phyloP scores from a whole-genome alignment of 2,797 vertebrate genomes.

The Synanceia verrucosa region DNA sequence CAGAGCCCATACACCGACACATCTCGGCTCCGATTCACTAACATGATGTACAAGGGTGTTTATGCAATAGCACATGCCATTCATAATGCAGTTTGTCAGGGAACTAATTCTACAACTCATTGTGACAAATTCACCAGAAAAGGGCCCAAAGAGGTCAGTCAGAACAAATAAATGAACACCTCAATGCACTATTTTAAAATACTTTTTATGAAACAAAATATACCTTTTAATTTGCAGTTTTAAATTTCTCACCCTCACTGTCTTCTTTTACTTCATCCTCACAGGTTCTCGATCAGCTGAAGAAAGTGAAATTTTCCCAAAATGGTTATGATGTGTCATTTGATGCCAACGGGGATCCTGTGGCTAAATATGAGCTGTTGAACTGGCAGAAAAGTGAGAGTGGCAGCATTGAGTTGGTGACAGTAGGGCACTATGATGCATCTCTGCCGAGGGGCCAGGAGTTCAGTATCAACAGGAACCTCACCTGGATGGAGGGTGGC shows the following conservation, averaged over 20 bases:
- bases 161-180: background rate
- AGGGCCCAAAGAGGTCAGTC: constrained; percentile 62
- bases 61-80: constrained; percentile 52
- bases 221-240: background rate
- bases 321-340: constrained; percentile 78
- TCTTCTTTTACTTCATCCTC: no score
- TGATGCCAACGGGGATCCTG: constrained; percentile 78
- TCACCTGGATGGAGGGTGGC: constrained; percentile 63
- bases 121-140: constrained; percentile 57
- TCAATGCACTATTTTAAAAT: no score
- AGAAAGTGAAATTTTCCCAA: constrained; percentile 66
- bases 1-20: constrained; percentile 71
- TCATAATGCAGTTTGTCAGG: constrained; percentile 63
- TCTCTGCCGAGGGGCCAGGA: constrained; percentile 64
- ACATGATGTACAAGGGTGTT: constrained; percentile 81
- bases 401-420: constrained; percentile 61
- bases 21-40: constrained; percentile 72
- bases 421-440: constrained; percentile 76
- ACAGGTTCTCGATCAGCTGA: constrained; percentile 72
- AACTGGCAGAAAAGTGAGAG: constrained; percentile 75
- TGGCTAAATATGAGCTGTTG: constrained; percentile 78
- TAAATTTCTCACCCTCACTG: background rate
- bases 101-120: constrained; percentile 18
- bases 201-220: no score
- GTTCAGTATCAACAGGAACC: constrained; percentile 59